Evolutionary conservation across 2,113 vertebrate species (phyloP), one percentile per base, ranked within the genome.

Genomic region (Centropristis striata): DNA sequence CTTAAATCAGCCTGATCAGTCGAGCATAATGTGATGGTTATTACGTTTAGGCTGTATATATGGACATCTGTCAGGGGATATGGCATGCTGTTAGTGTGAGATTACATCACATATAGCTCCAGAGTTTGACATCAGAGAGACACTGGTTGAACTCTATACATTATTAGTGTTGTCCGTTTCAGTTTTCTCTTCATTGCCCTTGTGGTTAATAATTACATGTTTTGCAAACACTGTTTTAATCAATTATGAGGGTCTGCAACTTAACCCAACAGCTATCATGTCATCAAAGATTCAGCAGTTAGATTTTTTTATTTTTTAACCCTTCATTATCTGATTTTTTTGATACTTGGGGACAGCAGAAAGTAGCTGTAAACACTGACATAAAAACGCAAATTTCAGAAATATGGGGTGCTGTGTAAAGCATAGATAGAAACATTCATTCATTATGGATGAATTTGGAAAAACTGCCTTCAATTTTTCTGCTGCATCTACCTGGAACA

Each of bases 1-100:
- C 49, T 83, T 77, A 83, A 79, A 85, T 85, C 85, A 85, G 81
- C 32, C 71, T 67, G 79, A 78, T 87, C 85, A 86, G 57, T 81
- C 69, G 20, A 73, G 53, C 71, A 61, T 92, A 90, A 91, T 87
- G 84, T 65, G 80, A 89, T 81, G 65, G 54, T 42, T 80, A 78
- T 86, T 86, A 65, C 58, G 58, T 67, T 84, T 20, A 82, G 68
- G 27, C 70, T 75, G 54, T 63, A 78, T 54, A 71, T 86, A 90
- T 67, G 73, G 68, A 81, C 66, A 54, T 90, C 54, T 81, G 76
- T 90, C 86, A 72, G 69, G 68, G 71, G 75, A 78, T 88, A 84
- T 78, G 79, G 59, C 75, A 80, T 78, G 72, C 83, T 78, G 86
- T 78, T 80, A 78, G 73, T 77, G 58, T 11, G 73, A 44, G 55